A percentile compares a stretch with the other conserved stretches of the same genome.
Conservation (phyloP, 2,888 invertebrate species). For the Sinotaia quadrata region DNA sequence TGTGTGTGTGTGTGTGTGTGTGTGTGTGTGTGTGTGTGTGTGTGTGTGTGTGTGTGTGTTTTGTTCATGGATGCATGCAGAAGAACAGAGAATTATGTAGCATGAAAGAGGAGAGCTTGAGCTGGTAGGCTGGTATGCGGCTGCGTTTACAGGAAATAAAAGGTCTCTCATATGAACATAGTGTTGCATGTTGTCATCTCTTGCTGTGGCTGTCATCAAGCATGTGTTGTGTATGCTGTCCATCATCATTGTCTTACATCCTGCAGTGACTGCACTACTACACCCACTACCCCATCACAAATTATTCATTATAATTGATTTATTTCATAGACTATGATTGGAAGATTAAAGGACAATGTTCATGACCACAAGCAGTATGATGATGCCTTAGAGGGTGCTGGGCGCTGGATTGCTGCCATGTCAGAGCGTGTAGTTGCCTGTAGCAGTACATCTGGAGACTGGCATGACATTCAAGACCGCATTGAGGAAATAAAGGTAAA, state of each 20-base stretch:
- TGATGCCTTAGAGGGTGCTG: conserved; percentile 91
- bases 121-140: too few relatives aligned
- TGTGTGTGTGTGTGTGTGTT: not conserved
- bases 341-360: conserved; percentile 80
- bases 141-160: too few relatives aligned
- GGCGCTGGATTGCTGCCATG: conserved; percentile 87
- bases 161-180: too few relatives aligned
- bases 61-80: too few relatives aligned
- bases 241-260: not conserved
- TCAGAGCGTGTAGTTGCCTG: conserved; percentile 88
- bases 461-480: conserved; percentile 82
- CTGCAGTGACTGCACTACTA: too few relatives aligned
- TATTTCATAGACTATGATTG: conserved; percentile 77
- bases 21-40: conserved; percentile 4
- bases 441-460: conserved; percentile 82
- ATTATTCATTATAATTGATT: not conserved
- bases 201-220: too few relatives aligned
- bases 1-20: not conserved
- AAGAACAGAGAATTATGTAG: too few relatives aligned
- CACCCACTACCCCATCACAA: too few relatives aligned
- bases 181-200: too few relatives aligned
- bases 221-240: too few relatives aligned
- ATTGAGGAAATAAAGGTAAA: conserved; percentile 83
- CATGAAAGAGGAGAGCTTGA: too few relatives aligned
- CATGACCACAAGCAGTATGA: conserved; percentile 88